Evolutionary conservation across 1,140 invertebrate genomes (phyloP), one percentile per base, ranked within the genome.

Genomic region (Drosophila jambulina): DNA sequence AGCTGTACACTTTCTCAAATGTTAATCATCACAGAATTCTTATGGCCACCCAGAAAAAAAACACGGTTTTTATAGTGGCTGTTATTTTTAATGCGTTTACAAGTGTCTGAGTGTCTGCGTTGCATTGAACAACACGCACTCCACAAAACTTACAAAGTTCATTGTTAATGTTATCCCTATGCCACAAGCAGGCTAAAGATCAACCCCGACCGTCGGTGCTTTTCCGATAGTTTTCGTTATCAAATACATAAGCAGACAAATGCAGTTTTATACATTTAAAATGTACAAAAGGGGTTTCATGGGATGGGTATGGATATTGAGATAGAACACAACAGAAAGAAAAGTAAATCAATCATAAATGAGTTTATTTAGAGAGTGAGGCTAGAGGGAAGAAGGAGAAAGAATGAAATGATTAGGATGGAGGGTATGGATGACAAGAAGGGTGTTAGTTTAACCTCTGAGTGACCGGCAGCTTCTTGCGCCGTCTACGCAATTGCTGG

Each of bases 401-500:
- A 49, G 9, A 43, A 43, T 51, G 15, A 65, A 38, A 72, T 61
- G 69, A 34, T 61, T 32, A 5, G 40, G 17, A 62, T 43, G 48
- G 29, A 27, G 32, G 40, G 23, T 23, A 38, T 45, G 63, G n/a
- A 48, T 74, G 43, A 34, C 27, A 62, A 51, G 53, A 36, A 23
- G 34, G 43, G 19, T 32, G 56, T 86, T 69, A 92, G 67, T 94
- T 94, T 42, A 94, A 91, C 68, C 93, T 85, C 79, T 94, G 93
- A 67, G 93, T 91, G 63, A 93, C 93, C 62, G 93, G 93, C 56
- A 93, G 65, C 64, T 93, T 93, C 91, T 94, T 93, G 90, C 92
- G 77, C 83, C 94, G 40, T 68, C 93, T 51, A 90, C 94, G 76
- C 91, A 94, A 82, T 79, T 92, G 91, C 65, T 91, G 91, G 61